Evolutionary conservation across 2,797 vertebrate species (phyloP), one percentile per base, ranked within the genome.

Genomic region (Gallirallus australis): DNA sequence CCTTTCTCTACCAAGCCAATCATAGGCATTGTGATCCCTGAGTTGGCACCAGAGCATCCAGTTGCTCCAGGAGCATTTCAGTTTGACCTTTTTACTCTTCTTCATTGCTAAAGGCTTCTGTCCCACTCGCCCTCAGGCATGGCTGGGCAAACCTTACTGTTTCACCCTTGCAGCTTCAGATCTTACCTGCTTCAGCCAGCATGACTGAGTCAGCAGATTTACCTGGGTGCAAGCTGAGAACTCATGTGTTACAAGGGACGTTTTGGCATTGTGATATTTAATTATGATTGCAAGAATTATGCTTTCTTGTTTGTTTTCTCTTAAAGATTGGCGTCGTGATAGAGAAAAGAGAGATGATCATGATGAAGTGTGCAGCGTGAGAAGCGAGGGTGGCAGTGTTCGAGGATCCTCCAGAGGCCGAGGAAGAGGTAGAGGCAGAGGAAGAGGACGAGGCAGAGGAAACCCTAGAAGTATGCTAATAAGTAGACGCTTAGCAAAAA

Each of bases 361-460:
- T 0, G 99, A 99, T 11, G 99, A 99, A 56, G 85, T 98, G 11
- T 94, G 97, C 89, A 99, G 98, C 16, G 91, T 98, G 69, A 98
- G 98, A 84, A 99, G 98, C 4, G 99, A 99, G 35, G 94, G 98
- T 9, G 97, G 98, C 35, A 95, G 95, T 23, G 35, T 97, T 54
- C 98, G 98, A 8, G 99, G 98, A 25, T 97, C 97, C 65, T 97
- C 98, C 27, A 97, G 99, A 89, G 98, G 99, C 70, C 95, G 99
- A 88, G 99, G 99, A 82, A 98, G 99, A 97, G 98, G 98, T 0
- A 97, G 99, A 2, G 99, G 99, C 18, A 98, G 99, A 15, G 99
- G 99, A n/a, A 98, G 99, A 98, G 99, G 99, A 82, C 98, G 99
- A 52, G 98, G 99, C 69, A 97, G 99, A 98, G 99, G 98, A 98